Conservation (phyloP, 2,888 invertebrate species). For the Catocala fraxini region DNA sequence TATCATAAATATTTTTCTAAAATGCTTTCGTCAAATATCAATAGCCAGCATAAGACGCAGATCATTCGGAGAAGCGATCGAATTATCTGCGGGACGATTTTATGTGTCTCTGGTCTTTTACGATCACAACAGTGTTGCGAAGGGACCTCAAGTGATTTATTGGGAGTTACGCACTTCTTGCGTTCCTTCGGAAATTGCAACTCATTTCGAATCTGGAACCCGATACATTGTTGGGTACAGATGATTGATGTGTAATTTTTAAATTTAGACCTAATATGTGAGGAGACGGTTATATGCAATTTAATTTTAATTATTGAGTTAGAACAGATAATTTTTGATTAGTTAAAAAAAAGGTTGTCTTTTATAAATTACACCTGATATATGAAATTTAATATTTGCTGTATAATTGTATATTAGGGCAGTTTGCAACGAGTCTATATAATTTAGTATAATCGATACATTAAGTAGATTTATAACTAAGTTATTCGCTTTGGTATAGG, state of each 20-base stretch:
- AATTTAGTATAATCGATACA: no score
- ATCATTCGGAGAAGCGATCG: constrained; percentile 75
- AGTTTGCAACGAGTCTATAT: no score
- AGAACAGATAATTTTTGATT: no score
- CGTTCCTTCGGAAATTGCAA: constrained; percentile 61
- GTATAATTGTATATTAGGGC: no score
- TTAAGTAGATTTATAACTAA: no score
- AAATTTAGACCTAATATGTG: constrained; percentile 47
- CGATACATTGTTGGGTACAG: constrained; percentile 43
- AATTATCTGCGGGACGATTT: constrained; percentile 77
- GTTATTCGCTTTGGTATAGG: no score
- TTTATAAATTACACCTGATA: no score
- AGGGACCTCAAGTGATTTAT: constrained; percentile 56
- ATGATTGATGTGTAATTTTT: constrained; percentile 49
- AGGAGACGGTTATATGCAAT: constrained; percentile 20
- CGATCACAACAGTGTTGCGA: constrained; percentile 61
- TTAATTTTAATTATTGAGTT: no score
- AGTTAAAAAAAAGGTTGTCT: no score
- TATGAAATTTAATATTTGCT: no score
- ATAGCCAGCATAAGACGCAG: constrained; percentile 35
- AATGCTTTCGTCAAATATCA: constrained; percentile 13
- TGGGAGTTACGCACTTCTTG: constrained; percentile 51
- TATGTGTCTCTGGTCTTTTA: constrained; percentile 54
- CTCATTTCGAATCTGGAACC: constrained; percentile 55
- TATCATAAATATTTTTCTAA: background rate